Conservation (phyloP, 1,140 invertebrate genomes). For the Spodoptera frugiperda region DNA sequence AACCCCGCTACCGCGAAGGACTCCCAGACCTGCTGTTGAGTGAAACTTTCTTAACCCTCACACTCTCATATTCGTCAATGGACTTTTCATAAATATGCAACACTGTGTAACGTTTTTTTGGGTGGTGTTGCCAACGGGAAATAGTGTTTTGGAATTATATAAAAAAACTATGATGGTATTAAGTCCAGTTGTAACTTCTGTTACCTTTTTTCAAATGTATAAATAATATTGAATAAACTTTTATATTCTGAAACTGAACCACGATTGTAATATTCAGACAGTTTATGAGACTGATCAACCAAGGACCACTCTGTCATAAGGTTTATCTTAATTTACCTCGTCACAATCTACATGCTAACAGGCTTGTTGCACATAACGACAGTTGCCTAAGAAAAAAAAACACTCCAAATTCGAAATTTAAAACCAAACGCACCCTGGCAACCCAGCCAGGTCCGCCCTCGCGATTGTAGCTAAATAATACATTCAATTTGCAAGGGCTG, state of each 20-base stretch:
- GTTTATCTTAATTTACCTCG: too few relatives aligned
- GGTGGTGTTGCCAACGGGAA: neutral
- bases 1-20: conserved; percentile 17
- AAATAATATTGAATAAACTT: too few relatives aligned
- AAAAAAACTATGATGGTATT: too few relatives aligned
- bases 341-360: neutral
- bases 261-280: too few relatives aligned
- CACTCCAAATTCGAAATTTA: neutral
- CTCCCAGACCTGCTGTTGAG: conserved; percentile 51
- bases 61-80: conserved; percentile 73
- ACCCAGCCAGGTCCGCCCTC: conserved; percentile 48
- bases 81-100: conserved; percentile 74
- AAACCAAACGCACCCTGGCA: conserved; percentile 18
- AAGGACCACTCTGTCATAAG: too few relatives aligned
- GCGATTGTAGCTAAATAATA: conserved; percentile 83
- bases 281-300: too few relatives aligned
- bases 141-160: neutral
- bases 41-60: conserved; percentile 39
- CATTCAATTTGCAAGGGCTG: conserved; percentile 75
- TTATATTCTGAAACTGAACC: too few relatives aligned
- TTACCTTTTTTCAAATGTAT: too few relatives aligned
- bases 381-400: neutral
- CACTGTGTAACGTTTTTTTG: neutral
- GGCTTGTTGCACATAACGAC: neutral
- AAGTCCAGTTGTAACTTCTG: too few relatives aligned